Evolutionary conservation across 2,113 vertebrate genomes (phyloP).

Genomic region (Cyanoramphus novaezelandiae): DNA sequence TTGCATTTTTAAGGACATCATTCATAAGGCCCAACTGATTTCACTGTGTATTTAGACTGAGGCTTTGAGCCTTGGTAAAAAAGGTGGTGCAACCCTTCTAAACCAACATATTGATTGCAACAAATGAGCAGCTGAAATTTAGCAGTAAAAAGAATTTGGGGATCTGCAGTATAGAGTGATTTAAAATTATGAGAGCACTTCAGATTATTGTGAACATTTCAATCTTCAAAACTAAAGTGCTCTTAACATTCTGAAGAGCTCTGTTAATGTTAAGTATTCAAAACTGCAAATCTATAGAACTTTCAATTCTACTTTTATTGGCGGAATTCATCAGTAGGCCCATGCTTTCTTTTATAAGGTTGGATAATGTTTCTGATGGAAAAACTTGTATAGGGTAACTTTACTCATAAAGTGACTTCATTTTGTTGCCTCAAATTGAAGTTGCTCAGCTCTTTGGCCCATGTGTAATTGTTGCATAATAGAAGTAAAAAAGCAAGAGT

Average conservation of each 20-base stretch:
- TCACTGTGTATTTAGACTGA: background rate
- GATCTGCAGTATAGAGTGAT: background rate
- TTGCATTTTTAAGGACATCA: background rate
- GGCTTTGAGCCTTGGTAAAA: background rate
- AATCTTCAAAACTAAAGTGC: slow-evolving; percentile 13
- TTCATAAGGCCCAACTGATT: background rate
- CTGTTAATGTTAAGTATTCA: background rate
- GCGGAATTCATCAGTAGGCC: background rate
- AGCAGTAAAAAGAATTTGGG: background rate
- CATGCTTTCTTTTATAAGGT: background rate
- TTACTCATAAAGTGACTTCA: background rate
- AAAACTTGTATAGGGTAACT: background rate
- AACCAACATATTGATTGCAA: background rate
- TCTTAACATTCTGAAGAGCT: slow-evolving; percentile 17
- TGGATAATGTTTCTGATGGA: background rate
- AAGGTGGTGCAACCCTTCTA: background rate
- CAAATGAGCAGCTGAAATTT: slow-evolving; percentile 19
- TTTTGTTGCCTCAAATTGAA: background rate
- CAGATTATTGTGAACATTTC: slow-evolving; percentile 8
- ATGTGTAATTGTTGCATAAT: background rate
- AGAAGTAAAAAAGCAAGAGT: background rate
- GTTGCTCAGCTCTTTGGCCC: background rate
- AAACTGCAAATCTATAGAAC: background rate
- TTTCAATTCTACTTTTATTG: background rate
- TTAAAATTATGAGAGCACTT: slow-evolving; percentile 26